Base-by-base conservation (phyloP, 2,113 vertebrate genomes). In the Piprites chloris region DNA sequence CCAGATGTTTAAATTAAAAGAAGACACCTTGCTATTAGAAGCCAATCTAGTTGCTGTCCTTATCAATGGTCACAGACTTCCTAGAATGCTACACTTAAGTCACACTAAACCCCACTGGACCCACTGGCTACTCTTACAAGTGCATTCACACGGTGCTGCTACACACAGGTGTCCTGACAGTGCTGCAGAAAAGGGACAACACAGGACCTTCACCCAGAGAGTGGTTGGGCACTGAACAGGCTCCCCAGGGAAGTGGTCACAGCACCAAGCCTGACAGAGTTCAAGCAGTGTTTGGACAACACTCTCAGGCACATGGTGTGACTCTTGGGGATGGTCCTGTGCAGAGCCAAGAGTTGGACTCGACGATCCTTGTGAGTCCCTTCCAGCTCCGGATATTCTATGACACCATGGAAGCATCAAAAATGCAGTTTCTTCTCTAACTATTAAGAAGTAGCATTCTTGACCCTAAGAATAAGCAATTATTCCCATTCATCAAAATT, bases 261-360 rank as follows among this genome's bases (percentile, higher is more conserved):
- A 61, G 61, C 77, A 39, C 4, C 33, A 50, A 15, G 7, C 17
- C 4, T 9, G 37, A 62, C 26, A 63, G 32, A 12, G 44, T 1
- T 44, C 52, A 11, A 13, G 22, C 49, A 67, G 20, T 59, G 15
- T 21, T 3, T 68, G 11, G 26, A n/a, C 52, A 53, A 12, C 11
- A 9, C 20, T 26, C 61, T 46, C 16, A 32, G 28, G 66, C 7
- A n/a, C 7, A 5, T 5, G 28, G 23, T 20, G 28, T 61, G 46
- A 26, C n/a, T 61, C n/a, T 7, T n/a, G n/a, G 46, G 33, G 46
- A 16, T 0, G 0, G 1, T 53, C 23, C 37, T 52, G 10, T 46
- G 23, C 28, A 39, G 27, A 18, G 27, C 14, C 46, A 69, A 47
- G 19, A 46, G 55, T 0, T 69, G 55, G n/a, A 53, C 61, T 63